Evolutionary conservation across 2,113 vertebrate genomes (phyloP).

Genomic region (Naja naja): DNA sequence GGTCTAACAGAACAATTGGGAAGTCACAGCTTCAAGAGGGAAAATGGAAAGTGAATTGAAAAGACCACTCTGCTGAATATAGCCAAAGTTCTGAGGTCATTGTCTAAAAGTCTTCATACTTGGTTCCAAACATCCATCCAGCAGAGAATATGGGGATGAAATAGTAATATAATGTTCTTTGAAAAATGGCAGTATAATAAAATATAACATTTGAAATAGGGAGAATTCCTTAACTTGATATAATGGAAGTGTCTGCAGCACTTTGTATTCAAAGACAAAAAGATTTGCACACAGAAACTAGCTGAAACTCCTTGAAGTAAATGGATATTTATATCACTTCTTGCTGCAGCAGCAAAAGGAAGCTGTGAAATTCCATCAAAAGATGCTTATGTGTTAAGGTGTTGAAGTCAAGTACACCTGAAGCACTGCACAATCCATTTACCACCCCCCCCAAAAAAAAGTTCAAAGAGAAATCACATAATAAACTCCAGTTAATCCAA

Average conservation of each 20-base stretch:
- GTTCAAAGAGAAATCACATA: neutral
- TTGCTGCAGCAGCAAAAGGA: neutral
- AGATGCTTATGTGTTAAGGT: neutral
- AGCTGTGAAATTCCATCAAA: neutral
- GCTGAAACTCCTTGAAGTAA: neutral
- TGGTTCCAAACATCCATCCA: neutral
- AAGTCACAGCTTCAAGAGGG: neutral
- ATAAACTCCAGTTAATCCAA: neutral
- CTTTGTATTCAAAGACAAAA: neutral
- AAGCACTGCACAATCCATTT: neutral
- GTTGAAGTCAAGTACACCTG: neutral
- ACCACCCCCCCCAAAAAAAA: too few relatives aligned
- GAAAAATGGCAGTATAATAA: neutral
- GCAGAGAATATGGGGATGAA: neutral
- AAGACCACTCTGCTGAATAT: neutral
- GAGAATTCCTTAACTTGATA: neutral
- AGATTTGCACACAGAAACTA: neutral
- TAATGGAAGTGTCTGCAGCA: neutral
- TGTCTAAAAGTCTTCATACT: neutral
- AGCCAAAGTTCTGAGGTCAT: neutral
- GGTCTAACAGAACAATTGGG: neutral
- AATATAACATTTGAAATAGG: neutral
- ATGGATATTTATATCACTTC: neutral
- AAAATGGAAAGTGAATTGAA: neutral
- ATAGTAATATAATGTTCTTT: neutral